Conservation (phyloP, 2,113 vertebrate genomes). For the Odontesthes bonariensis region DNA sequence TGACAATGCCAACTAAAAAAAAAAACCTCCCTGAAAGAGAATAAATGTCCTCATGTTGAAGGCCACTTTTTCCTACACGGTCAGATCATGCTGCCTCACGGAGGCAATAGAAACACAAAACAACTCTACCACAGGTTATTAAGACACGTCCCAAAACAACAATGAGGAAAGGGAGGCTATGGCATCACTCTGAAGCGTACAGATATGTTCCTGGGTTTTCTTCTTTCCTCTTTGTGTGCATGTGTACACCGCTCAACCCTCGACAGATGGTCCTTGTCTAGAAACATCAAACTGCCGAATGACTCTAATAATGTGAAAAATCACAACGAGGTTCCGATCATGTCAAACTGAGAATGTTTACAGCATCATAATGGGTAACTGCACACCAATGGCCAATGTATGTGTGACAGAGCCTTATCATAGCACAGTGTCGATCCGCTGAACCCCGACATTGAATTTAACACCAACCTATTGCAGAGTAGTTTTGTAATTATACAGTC, state of each 20-base stretch:
- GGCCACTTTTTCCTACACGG: slow-evolving; percentile 1
- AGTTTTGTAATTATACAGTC: background rate
- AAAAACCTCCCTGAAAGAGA: background rate
- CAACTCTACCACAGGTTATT: slow-evolving; percentile 60
- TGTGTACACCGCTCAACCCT: slow-evolving; percentile 1
- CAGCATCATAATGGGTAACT: slow-evolving; percentile 26
- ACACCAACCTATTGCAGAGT: background rate
- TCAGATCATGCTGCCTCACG: slow-evolving; percentile 35
- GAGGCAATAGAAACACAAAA: slow-evolving; percentile 51
- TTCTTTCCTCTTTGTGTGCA: slow-evolving; percentile 8
- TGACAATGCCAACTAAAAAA: background rate
- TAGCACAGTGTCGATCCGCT: slow-evolving; percentile 3
- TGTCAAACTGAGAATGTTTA: slow-evolving; percentile 36
- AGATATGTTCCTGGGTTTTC: slow-evolving; percentile 13
- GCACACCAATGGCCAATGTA: slow-evolving; percentile 26
- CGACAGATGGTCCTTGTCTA: slow-evolving; percentile 50
- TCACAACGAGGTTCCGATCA: slow-evolving; percentile 44
- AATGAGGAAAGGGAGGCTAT: slow-evolving; percentile 12
- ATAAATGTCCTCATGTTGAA: background rate
- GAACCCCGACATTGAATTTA: slow-evolving; percentile 42
- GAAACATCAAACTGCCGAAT: slow-evolving; percentile 63
- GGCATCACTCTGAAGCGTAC: slow-evolving; percentile 34
- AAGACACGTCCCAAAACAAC: slow-evolving; percentile 50
- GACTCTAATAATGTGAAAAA: slow-evolving; percentile 46
- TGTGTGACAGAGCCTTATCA: slow-evolving; percentile 15